Evolutionary conservation across 2,797 vertebrate species (phyloP), one percentile per base, ranked within the genome.

Genomic region (Pampus argenteus): DNA sequence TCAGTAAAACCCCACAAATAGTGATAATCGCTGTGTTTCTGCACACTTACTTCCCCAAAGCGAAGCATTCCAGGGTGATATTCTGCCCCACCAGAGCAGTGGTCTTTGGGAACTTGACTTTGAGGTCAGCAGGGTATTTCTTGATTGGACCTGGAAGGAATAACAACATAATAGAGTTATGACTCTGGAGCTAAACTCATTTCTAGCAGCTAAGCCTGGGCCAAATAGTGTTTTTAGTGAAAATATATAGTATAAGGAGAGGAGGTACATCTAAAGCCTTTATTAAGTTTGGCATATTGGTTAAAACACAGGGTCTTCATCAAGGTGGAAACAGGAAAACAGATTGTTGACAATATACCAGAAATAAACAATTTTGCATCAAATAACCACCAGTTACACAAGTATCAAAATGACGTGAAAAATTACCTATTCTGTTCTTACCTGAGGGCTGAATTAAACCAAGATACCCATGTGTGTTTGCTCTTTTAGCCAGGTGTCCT

Each of bases 61-160:
- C 98, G 69, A 99, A 99, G 86, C 98, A 99, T 78, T 99, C 98
- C 86, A 99, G 86, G 0, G 96, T 98, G 87, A 98, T 90, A 1
- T 99, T 97, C 85, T 98, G 96, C 22, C 97, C 97, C 85, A 96
- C 88, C 78, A 99, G 77, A 42, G 95, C 94, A 0, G 92, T 94
- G 0, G 93, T 95, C 66, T 98, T 95, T 66, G 95, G 94, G 86
- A 98, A 98, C 78, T 94, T 96, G 78, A 99, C 96, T 82, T 94
- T 96, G 69, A 99, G 97, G 89, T 99, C 98, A 74, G 98, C 97
- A 2, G 97, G 96, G 84, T 99, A 99, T 66, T 96, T 96, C 87
- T 96, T 96, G 61, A 89, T 88, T 57, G 94, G 89, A 81, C 96
- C 97, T 98, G 81, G 78, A 31, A 70, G 62, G 74, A 77, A 75